Base-by-base conservation (phyloP, 2,797 vertebrate species). In the Corythornis leucogaster region DNA sequence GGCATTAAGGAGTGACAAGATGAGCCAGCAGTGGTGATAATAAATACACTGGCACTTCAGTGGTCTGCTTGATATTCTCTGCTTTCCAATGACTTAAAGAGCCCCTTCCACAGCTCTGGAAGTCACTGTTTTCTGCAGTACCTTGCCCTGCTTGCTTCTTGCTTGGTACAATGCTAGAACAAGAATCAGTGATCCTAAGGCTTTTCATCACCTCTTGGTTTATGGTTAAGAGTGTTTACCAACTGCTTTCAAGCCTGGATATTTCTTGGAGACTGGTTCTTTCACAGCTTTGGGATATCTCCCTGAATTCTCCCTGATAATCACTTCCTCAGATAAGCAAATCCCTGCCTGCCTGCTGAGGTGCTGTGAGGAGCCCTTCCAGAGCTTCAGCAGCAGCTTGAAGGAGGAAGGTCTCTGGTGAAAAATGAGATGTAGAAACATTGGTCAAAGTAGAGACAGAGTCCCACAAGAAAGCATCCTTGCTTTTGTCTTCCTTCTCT, bases 401-500 rank as follows among this genome's bases (percentile, higher is more conserved):
- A 80, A 59, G 54, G 43, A 75, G 15, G 42, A 77, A 78, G 22
- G 33, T 66, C 48, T 70, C 26, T 63, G 31, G 24, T 57, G 54
- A 43, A 54, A 87, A 73, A 33, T 18, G 25, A 53, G 33, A 45
- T 28, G 48, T 46, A 28, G 71, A 83, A 86, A 30, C 42, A 24
- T 16, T 24, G 25, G 13, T 10, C 66, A 59, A 85, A 64, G 18
- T 28, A 58, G 31, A 71, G 26, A 38, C 8, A 42, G n/a, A n/a
- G 31, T 82, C 42, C 50, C 53, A 51, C 11, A 45, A 26, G 38
- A 59, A 73, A 79, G 33, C 16, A 55, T 67, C 24, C 33, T 79
- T 68, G 42, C 71, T 91, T 91, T 86, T 87, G 18, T 51, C 40
- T 79, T 95, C 40, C 40, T 79, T 62, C 38, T 70, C 66, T 85